Percentiles rank a stretch among this genome's conserved stretches.
Evolutionary conservation across 2,113 vertebrate genomes (phyloP).

Genomic region (Sceloporus undulatus): DNA sequence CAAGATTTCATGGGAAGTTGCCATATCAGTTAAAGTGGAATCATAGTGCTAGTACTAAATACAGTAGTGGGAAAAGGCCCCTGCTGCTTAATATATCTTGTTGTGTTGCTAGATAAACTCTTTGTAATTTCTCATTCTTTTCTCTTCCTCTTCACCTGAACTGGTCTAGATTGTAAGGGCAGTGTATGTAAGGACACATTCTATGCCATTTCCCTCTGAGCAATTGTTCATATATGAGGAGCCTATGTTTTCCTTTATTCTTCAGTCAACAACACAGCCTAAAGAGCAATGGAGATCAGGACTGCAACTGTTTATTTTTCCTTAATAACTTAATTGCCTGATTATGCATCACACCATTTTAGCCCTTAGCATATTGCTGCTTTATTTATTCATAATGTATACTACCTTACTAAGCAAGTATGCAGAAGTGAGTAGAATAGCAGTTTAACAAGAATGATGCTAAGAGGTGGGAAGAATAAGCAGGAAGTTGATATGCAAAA

Average conservation of each 20-base stretch:
- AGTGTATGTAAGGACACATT: no score
- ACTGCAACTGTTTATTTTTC: slow-evolving; percentile 1
- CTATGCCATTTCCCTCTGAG: background rate
- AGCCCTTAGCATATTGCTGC: background rate
- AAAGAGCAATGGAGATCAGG: slow-evolving; percentile 16
- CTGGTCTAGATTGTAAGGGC: background rate
- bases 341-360: slow-evolving; percentile 22
- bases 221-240: background rate
- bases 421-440: background rate
- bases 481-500: slow-evolving; percentile 17
- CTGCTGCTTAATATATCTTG: no score
- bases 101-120: background rate
- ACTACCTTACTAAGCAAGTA: background rate
- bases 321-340: slow-evolving; percentile 31
- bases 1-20: no score
- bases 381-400: slow-evolving; percentile 18
- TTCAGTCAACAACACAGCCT: background rate
- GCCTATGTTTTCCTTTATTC: background rate
- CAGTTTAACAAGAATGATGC: background rate
- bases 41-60: no score
- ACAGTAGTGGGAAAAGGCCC: background rate
- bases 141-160: background rate
- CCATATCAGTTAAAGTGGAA: no score
- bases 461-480: slow-evolving; percentile 17
- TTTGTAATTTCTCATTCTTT: background rate